Evolutionary conservation across 1,140 invertebrate species (phyloP), one percentile per base, ranked within the genome.

Genomic region (Pinna nobilis): DNA sequence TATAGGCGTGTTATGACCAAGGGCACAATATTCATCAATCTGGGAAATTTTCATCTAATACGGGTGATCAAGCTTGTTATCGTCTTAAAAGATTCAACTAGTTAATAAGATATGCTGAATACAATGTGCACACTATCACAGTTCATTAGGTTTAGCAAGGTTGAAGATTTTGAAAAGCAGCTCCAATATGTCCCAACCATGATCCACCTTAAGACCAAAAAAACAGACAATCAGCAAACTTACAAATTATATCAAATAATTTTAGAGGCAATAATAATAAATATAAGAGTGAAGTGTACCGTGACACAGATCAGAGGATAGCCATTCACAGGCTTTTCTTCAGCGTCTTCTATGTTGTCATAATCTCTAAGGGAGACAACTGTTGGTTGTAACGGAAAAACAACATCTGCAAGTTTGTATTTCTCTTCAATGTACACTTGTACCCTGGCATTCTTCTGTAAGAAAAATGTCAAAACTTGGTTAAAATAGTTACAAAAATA

Each of bases 231-330:
- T 11, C 5, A 30, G 18, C 3, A 32, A 6, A 33, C 33, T 9
- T 13, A 28, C 7, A 59, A 32, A 15, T 18, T 47, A 18, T 3
- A 47, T 18, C 20, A 3, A 47, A 20, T 3, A 47, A 11, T 13
- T 13, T 20, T 47, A 53, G 32, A n/a, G 32, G 20, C 25, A 11
- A 28, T 20, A 3, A 53, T 53, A 30, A 25, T 3, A 23, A 25
- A 25, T 18, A 28, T 53, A 11, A 20, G 2, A 13, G 20, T 53
- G 25, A 33, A 32, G 25, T 84, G 83, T 83, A 90, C 89, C n/a
- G 89, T 88, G 32, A 90, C 75, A 75, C 89, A 90, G 69, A 90
- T 76, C 11, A 89, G 79, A n/a, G 89, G 89, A 69, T 89, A 89
- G 7, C 89, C 89, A 55, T 86, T 83, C 11, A 86, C 72, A 5